Evolutionary conservation across 1,140 invertebrate genomes (phyloP), one percentile per base, ranked within the genome.

Genomic region (Orchesella cincta): DNA sequence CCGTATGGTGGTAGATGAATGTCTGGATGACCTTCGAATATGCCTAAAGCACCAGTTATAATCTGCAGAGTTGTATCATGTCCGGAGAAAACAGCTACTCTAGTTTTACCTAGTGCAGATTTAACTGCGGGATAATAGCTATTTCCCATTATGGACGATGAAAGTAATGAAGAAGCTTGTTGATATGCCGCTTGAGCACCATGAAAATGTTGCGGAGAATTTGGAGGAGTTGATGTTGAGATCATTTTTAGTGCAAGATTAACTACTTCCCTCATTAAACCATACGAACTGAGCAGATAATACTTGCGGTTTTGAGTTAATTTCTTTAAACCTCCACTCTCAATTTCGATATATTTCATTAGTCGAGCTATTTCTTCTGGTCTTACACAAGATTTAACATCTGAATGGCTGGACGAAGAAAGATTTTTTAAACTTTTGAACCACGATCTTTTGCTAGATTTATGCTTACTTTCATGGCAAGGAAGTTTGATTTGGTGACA

Each of bases 31-130:
- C 88, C 87, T 81, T 90, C 88, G 67, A 88, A 86, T 34, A 93
- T 85, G 0, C 94, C 94, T 28, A 98, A 83, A 0, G 93, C 92
- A 3, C 91, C 88, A 1, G 92, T 89, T 1, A 98, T 85, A 81
- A 94, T 93, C 81, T 94, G 92, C 28, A 97, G 81, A 0, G 95
- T 96, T 82, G 92, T 92, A 84, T 97, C 95, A 83, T 98, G 96
- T 0, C 94, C 95, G 0, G 94, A 96, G 84, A 95, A 98, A 0
- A 97, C 79, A 8, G 95, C 90, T 75, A 97, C 89, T 83, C 92
- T 92, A n/a, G 71, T 46, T n/a, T 67, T 67, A 29, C 62, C 31
- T 8, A 31, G 33, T 14, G 31, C 28, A 1, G 62, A 67, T 29
- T 67, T 67, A 12, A 33, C 26, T 14, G 62, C 29, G 31, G 62